These are phyloP conservation scores for Dolichotis patagonum DNA, from an alignment of 2,113 vertebrate species.

Conservation along the genomic window DNA sequence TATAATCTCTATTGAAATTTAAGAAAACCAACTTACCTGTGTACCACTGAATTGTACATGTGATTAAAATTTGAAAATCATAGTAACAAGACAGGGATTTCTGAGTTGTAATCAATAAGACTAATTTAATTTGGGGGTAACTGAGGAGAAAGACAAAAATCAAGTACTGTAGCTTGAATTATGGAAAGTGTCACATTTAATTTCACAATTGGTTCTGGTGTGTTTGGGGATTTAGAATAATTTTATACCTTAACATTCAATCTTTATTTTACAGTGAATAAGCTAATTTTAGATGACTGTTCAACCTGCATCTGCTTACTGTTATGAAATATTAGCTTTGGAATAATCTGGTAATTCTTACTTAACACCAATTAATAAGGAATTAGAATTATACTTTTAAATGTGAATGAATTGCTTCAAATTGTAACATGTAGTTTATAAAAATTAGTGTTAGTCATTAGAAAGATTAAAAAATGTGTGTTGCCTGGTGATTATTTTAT, in stretches of 20 bases:
- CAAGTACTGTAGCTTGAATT: constrained; percentile 78
- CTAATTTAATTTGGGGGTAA: constrained; percentile 79
- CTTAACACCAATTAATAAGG: constrained; percentile 74
- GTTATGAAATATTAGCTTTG: constrained; percentile 71
- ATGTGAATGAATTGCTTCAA: constrained; percentile 57
- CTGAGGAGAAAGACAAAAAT: constrained; percentile 77
- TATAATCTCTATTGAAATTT: constrained; percentile 13
- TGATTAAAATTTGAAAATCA: constrained; percentile 74
- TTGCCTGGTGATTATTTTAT: background rate
- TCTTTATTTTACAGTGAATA: constrained; percentile 80
- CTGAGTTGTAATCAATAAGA: constrained; percentile 73
- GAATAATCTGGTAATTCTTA: constrained; percentile 77
- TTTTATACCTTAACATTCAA: constrained; percentile 83
- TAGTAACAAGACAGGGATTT: constrained; percentile 73
- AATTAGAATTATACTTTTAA: constrained; percentile 73
- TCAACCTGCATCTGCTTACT: constrained; percentile 71
- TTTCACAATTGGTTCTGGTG: constrained; percentile 82
- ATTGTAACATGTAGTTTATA: constrained; percentile 56
- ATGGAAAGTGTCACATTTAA: constrained; percentile 81
- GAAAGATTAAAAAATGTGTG: background rate
- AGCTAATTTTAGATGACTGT: constrained; percentile 75
- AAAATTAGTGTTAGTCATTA: constrained; percentile 47
- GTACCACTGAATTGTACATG: constrained; percentile 47
- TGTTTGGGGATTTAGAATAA: constrained; percentile 84
- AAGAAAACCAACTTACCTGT: constrained; percentile 40